Base-by-base conservation (phyloP, 2,113 vertebrate genomes). In the Mustela nigripes region DNA sequence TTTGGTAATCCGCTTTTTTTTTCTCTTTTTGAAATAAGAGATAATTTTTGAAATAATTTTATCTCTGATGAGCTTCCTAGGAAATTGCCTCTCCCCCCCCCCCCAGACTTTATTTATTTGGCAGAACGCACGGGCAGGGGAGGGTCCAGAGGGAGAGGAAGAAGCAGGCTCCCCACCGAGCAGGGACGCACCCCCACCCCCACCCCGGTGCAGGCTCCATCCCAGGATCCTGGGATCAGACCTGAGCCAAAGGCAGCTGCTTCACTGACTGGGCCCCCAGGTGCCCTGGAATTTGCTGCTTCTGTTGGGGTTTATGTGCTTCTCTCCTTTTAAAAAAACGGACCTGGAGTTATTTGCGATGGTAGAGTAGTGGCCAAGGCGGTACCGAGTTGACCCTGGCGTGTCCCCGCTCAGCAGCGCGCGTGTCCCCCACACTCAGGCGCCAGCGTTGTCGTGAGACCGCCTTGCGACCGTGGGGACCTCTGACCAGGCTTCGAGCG, bases 401-500 rank as follows among this genome's bases (percentile, higher is more conserved):
- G 62, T 5, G 81, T 69, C 69, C 45, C 67, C 7, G 16, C 67
- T 69, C 33, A 10, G 67, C 67, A n/a, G 67, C 7, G 8, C 3
- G 31, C 12, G 7, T 26, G 15, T 33, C 7, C 16, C 67, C 33
- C 3, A 5, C 33, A 2, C 65, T n/a, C 16, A 8, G 33, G 33
- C 7, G 7, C 45, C 3, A 11, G 69, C 3, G 2, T 6, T 15
- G 39, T 26, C 1, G 39, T 7, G 24, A 45, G 24, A 15, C 33
- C 2, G 12, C 26, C 26, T 26, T 18, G 42, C 8, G 16, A 5
- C 73, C 14, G 26, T 4, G 7, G 26, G 26, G 74, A 7, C 4
- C 42, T 48, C 26, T 78, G 42, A 5, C 3, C 39, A 1, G 39
- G 33, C 19, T 16, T 11, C 2, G 1, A 9, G 22, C 9, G 3